A percentile compares a stretch with the other conserved stretches of the same genome.
Conservation (phyloP, 2,888 invertebrate species). For the Exocentrus adspersus region DNA sequence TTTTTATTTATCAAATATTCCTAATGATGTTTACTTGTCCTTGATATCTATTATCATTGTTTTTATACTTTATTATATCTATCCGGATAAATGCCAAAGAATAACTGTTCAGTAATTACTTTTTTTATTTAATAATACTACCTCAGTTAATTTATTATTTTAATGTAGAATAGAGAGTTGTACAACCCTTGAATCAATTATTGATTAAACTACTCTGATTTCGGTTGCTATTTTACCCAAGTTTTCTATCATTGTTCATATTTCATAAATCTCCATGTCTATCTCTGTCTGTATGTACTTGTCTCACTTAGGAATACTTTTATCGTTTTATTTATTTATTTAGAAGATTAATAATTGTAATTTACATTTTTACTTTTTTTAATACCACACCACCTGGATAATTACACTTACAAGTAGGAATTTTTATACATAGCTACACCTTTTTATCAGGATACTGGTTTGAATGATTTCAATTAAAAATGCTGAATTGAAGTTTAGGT, state of each 20-base stretch:
- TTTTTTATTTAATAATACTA: too few relatives aligned
- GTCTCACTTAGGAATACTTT: not conserved
- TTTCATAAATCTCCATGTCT: not conserved
- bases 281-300: not conserved
- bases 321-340: not conserved
- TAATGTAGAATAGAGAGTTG: too few relatives aligned
- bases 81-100: too few relatives aligned
- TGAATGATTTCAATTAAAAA: too few relatives aligned
- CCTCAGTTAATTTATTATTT: too few relatives aligned
- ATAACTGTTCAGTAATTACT: too few relatives aligned
- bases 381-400: not conserved
- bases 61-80: not conserved
- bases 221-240: not conserved
- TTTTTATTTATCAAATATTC: not conserved
- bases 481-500: too few relatives aligned
- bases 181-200: too few relatives aligned
- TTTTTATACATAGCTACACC: too few relatives aligned
- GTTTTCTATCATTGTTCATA: not conserved
- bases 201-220: not conserved
- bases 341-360: conserved; percentile 1
- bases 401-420: too few relatives aligned
- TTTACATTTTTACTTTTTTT: not conserved
- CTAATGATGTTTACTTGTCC: not conserved
- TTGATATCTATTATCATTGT: not conserved
- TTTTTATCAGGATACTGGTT: too few relatives aligned